These are phyloP conservation scores for Natator depressus DNA, from an alignment of 2,113 vertebrate species.

Conservation along the genomic window DNA sequence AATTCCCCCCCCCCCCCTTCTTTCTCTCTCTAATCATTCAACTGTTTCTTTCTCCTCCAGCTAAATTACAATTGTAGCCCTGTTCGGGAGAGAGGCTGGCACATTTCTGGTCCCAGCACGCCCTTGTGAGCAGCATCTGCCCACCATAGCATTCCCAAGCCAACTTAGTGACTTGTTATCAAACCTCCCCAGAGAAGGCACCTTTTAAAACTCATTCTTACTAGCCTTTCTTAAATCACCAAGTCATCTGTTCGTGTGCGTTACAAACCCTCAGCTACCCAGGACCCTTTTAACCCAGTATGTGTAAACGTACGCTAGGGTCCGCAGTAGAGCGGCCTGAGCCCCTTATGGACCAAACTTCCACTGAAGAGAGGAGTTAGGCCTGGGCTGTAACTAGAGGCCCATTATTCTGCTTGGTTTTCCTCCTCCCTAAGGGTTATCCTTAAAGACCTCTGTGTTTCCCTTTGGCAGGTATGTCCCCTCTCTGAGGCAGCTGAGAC, in stretches of 20 bases:
- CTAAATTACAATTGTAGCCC: not conserved
- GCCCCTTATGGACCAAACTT: not conserved
- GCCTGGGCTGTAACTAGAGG: not conserved
- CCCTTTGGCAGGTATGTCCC: slow-evolving; percentile 84
- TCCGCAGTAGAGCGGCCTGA: accelerated
- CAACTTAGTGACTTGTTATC: not conserved
- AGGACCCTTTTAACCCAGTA: not conserved
- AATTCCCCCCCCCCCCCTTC: not conserved
- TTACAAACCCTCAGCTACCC: not conserved
- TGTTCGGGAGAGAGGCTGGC: not conserved
- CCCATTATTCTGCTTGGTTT: not conserved
- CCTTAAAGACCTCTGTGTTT: not conserved
- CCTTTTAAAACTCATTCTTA: not conserved
- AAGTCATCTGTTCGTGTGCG: not conserved
- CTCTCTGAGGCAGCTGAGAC: slow-evolving; percentile 88
- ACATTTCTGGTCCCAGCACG: not conserved
- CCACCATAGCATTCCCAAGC: not conserved
- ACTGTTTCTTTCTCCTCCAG: not conserved
- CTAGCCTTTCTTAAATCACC: not conserved
- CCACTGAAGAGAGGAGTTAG: not conserved
- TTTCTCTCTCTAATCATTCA: not conserved
- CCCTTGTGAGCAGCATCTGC: not conserved
- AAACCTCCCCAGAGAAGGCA: not conserved
- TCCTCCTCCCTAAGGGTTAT: accelerated
- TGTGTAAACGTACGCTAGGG: accelerated